These are phyloP conservation scores for Saxicola maurus DNA, from an alignment of 2,797 vertebrate genomes.

Conservation along the genomic window DNA sequence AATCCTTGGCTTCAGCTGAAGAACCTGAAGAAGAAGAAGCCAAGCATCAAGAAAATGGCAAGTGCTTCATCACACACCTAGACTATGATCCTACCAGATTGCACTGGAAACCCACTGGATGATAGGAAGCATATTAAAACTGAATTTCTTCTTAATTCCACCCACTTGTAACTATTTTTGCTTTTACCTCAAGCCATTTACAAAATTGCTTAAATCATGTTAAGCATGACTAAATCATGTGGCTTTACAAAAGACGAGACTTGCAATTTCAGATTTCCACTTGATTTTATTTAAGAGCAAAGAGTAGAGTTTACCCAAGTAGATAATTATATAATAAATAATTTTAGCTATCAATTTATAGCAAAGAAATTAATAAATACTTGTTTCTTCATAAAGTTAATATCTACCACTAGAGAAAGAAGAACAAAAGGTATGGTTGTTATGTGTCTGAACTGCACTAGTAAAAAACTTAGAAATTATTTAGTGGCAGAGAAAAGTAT, in stretches of 20 bases:
- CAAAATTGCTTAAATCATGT: background rate
- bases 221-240: background rate
- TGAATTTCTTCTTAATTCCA: slow-evolving; percentile 27
- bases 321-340: background rate
- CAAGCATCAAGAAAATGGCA: slow-evolving; percentile 3
- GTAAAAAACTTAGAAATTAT: background rate
- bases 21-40: slow-evolving; percentile 79
- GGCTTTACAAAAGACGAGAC: background rate
- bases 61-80: background rate
- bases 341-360: background rate
- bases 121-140: background rate
- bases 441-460: background rate
- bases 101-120: background rate
- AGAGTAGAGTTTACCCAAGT: background rate
- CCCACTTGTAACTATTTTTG: background rate
- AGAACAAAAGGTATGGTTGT: background rate
- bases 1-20: slow-evolving; percentile 87
- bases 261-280: background rate
- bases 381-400: background rate
- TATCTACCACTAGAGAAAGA: background rate
- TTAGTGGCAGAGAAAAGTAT: background rate
- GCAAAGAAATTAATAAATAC: background rate
- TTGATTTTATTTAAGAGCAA: background rate
- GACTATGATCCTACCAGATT: background rate
- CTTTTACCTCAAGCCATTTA: slow-evolving; percentile 22